phyloP scores from a whole-genome alignment of 53 echinoderm and acorn worm genomes.

The Hippasteria phrygiana region DNA sequence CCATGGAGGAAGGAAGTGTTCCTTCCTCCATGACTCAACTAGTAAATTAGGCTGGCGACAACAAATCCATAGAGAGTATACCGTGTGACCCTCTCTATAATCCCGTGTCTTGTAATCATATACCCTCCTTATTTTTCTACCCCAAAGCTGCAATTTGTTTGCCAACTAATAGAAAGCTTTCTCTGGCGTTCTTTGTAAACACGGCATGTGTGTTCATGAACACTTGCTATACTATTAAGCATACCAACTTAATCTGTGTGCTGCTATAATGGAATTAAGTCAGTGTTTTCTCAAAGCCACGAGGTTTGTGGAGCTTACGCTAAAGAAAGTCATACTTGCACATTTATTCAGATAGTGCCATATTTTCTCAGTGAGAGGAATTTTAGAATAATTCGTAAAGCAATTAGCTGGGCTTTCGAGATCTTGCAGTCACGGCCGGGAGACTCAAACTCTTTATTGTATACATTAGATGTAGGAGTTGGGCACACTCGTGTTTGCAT shows the following conservation, averaged over 20 bases:
- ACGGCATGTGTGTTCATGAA: not conserved
- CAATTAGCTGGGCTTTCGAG: constrained; percentile 13
- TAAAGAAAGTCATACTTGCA: constrained; percentile 32
- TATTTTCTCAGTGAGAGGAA: not conserved
- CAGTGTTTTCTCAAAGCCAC: constrained; percentile 10
- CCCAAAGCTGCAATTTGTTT: constrained; percentile 27
- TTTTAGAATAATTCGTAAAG: constrained; percentile 28
- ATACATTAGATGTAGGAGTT: not conserved
- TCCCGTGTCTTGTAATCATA: not conserved
- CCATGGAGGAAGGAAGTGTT: too few species aligned
- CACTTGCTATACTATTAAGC: not conserved
- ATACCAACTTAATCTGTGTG: constrained; percentile 41
- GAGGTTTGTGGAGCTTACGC: not conserved
- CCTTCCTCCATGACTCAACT: too few species aligned
- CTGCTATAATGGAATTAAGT: constrained; percentile 13
- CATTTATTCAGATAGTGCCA: constrained; percentile 2
- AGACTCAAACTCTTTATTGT: not conserved
- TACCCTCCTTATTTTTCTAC: not conserved
- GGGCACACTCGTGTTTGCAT: not conserved
- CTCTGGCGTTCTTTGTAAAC: not conserved
- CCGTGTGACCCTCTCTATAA: not conserved
- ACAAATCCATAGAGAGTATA: not conserved
- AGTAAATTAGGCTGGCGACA: too few species aligned
- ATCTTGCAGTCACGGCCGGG: not conserved
- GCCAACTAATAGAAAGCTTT: constrained; percentile 36